phyloP scores from a whole-genome alignment of 2,888 invertebrate species.

The Petrophora chlorosata region DNA sequence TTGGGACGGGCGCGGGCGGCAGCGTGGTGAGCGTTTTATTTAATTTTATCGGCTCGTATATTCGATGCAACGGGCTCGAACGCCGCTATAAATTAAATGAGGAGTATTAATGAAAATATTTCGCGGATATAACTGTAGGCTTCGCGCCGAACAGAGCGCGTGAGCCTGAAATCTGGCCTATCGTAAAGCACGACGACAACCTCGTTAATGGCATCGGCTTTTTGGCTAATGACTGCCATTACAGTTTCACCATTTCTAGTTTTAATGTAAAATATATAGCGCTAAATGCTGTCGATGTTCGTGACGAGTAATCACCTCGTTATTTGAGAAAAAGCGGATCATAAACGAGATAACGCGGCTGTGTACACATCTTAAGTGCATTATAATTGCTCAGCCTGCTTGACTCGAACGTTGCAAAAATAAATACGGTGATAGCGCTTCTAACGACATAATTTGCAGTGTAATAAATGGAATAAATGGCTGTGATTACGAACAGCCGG shows the following conservation, averaged over 20 bases:
- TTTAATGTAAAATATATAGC: slow-evolving; percentile 47
- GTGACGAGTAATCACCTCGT: slow-evolving; percentile 48
- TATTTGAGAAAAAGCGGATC: slow-evolving; percentile 48
- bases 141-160: slow-evolving; percentile 20
- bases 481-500: slow-evolving; percentile 47
- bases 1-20: slow-evolving; percentile 28
- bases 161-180: slow-evolving; percentile 19
- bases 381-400: slow-evolving; percentile 61
- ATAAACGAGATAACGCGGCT: slow-evolving; percentile 44
- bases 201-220: slow-evolving; percentile 53
- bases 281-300: slow-evolving; percentile 40
- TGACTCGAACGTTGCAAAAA: slow-evolving; percentile 54
- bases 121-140: slow-evolving; percentile 41
- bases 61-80: slow-evolving; percentile 43
- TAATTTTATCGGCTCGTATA: slow-evolving; percentile 64
- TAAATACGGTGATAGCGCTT: slow-evolving; percentile 54
- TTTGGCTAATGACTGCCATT: slow-evolving; percentile 52
- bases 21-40: slow-evolving; percentile 69
- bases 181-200: slow-evolving; percentile 44
- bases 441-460: slow-evolving; percentile 61
- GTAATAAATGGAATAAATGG: slow-evolving; percentile 62
- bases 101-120: slow-evolving; percentile 54
- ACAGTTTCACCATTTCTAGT: slow-evolving; percentile 38
- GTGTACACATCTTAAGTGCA: slow-evolving; percentile 57
- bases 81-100: slow-evolving; percentile 50